Percentiles rank a stretch among this genome's conserved stretches.
These are phyloP conservation scores for Sander vitreus DNA, from an alignment of 2,113 vertebrate genomes.

Conservation along the genomic window DNA sequence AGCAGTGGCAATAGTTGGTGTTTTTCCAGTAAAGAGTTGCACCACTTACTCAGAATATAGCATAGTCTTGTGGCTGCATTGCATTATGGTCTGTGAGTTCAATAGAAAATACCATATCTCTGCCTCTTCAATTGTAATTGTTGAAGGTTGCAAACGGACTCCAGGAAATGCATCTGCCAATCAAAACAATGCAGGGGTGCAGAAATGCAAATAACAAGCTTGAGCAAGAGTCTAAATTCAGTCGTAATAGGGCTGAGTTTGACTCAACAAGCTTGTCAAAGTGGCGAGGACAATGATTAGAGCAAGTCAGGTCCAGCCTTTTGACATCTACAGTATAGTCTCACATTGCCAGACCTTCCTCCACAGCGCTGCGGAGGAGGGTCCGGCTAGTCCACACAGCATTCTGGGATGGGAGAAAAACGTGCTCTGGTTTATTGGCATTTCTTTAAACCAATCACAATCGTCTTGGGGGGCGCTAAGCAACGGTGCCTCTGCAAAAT, in stretches of 20 bases:
- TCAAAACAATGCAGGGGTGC: background rate
- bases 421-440: too few species aligned
- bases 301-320: too few species aligned
- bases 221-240: background rate
- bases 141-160: background rate
- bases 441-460: too few species aligned
- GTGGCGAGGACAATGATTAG: too few species aligned
- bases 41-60: background rate
- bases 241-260: background rate
- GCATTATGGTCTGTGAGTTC: slow-evolving; percentile 1
- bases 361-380: too few species aligned
- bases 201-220: background rate
- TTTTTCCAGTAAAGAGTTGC: slow-evolving; percentile 7
- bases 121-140: background rate
- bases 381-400: too few species aligned
- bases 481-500: too few species aligned
- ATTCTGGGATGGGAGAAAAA: too few species aligned
- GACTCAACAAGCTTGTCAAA: background rate
- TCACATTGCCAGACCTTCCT: too few species aligned
- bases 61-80: background rate
- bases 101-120: background rate
- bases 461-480: too few species aligned
- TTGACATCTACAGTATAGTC: too few species aligned
- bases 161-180: background rate
- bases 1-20: background rate